A percentile compares a stretch with the other conserved stretches of the same genome.
Conservation (phyloP, 2,797 vertebrate species). For the Diceros bicornis region DNA sequence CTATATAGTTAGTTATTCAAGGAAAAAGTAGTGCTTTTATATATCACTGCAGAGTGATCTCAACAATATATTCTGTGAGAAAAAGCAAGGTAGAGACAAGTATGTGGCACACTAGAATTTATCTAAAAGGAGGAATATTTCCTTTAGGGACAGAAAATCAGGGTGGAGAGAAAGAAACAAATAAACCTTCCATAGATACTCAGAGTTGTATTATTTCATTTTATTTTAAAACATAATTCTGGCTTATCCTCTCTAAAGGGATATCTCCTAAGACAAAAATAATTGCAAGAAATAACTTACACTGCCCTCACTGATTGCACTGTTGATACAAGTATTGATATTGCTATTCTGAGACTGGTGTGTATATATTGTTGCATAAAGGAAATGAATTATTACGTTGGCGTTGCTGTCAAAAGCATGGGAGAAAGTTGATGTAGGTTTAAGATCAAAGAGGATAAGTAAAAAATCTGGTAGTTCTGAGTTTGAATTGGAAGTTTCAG, state of each 20-base stretch:
- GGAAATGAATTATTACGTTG: not conserved
- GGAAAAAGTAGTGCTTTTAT: not conserved
- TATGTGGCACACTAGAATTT: not conserved
- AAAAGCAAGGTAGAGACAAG: not conserved
- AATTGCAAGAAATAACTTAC: not conserved
- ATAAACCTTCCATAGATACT: not conserved
- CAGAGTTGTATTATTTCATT: not conserved
- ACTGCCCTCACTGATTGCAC: not conserved
- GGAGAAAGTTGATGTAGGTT: not conserved
- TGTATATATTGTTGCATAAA: not conserved
- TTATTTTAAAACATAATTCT: slow-evolving; percentile 39
- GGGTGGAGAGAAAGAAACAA: not conserved
- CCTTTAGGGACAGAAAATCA: not conserved
- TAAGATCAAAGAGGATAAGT: not conserved
- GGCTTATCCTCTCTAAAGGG: not conserved
- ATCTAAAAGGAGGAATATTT: not conserved
- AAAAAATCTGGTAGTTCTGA: not conserved
- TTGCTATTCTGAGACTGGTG: not conserved
- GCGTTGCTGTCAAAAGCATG: not conserved
- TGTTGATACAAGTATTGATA: not conserved
- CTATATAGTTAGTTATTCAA: not conserved
- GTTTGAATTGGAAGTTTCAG: not conserved
- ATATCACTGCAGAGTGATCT: not conserved
- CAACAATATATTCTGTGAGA: not conserved
- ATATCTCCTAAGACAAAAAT: slow-evolving; percentile 10